Base-by-base conservation (phyloP, 2,888 invertebrate genomes). In the Pterostichus niger region DNA sequence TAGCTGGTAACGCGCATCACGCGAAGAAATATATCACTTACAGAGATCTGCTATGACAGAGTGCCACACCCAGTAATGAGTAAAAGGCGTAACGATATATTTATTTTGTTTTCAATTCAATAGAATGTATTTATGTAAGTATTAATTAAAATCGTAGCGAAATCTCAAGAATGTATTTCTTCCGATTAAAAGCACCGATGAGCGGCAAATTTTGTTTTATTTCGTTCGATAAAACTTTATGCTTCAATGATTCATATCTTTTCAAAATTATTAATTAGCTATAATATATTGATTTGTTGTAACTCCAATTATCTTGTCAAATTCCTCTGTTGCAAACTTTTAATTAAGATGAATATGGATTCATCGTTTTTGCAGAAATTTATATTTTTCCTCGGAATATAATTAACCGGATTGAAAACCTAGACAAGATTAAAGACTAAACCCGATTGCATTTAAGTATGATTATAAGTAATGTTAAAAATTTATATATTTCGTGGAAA, bases 121-220 rank as follows among this genome's bases (percentile, higher is more conserved):
- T 59, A 59, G 11, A 64, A 31, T 13, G 35, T 64, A 33, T 11
- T 35, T 33, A n/a, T 35, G 33, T 0, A 35, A 64, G 13, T n/a
- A 35, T 64, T 64, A 64, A 64, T 64, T 64, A 64, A 64, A 64
- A 35, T 64, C 35, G 24, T 10, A 40, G 49, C 9, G n/a, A 64
- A 64, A 64, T 11, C 7, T 35, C 64, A 33, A 11, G 33, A 59
- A 64, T 64, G 11, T 59, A 59, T 40, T 40, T 40, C 6, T 40
- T 40, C 40, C 1, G 49, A 49, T n/a, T 49, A n/a, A 11, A 49
- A n/a, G 49, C 11, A 49, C 9, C 40, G 49, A 13, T n/a, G 49
- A 13, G 10, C 1, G 13, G 5, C 24, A 24, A 24, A 9, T 49
- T 49, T 49, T 11, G 49, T 49, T 49, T 11, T 4, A 64, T 64